Conservation (phyloP, 2,888 invertebrate genomes). For the Drosophila atripex region DNA sequence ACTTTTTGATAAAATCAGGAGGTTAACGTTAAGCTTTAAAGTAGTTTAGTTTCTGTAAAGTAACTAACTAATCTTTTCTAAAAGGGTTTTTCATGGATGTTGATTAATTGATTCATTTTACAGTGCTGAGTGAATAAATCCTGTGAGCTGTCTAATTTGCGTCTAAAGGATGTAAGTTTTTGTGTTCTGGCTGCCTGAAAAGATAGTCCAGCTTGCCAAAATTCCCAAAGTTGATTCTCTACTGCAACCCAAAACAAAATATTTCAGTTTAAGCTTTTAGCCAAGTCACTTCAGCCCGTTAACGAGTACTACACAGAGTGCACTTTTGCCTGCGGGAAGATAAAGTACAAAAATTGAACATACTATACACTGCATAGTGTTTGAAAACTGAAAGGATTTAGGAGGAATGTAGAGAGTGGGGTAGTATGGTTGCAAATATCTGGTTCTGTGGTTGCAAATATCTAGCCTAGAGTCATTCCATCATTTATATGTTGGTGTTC, state of each 20-base stretch:
- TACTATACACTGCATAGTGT: neutral
- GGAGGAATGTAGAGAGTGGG: neutral
- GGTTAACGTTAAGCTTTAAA: conserved; percentile 5
- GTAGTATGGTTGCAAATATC: neutral
- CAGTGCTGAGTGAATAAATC: neutral
- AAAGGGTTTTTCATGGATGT: neutral
- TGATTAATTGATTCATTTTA: neutral
- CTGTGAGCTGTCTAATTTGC: conserved; percentile 8
- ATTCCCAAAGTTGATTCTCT: conserved; percentile 29
- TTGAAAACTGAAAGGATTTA: conserved; percentile 26
- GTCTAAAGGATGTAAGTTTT: neutral
- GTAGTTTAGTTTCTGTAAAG: conserved; percentile 1
- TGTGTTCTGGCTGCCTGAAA: neutral
- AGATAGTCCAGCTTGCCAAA: conserved; percentile 10
- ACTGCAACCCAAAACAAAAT: conserved; percentile 39
- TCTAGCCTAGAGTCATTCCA: conserved; percentile 19
- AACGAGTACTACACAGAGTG: conserved; percentile 16
- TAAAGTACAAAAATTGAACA: conserved; percentile 26
- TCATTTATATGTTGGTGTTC: conserved; percentile 35
- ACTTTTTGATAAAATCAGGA: neutral
- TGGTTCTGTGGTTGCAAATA: neutral
- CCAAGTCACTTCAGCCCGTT: conserved; percentile 15
- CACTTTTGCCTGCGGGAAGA: conserved; percentile 11
- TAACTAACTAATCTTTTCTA: conserved; percentile 2
- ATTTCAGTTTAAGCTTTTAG: conserved; percentile 36